Evolutionary conservation across 1,140 invertebrate genomes (phyloP).

Genomic region (Lutraria rhynchaena): DNA sequence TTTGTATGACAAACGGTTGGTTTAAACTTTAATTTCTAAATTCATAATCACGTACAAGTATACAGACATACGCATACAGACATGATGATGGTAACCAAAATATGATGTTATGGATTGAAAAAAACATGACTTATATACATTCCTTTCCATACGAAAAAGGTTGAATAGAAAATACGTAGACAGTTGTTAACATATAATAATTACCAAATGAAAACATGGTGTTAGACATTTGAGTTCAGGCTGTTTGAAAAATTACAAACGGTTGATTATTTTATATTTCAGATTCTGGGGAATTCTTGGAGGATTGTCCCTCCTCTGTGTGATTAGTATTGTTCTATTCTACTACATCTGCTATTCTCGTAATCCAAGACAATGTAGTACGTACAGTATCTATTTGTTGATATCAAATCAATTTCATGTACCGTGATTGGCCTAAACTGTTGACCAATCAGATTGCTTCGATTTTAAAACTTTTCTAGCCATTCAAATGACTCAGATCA

Average conservation of each 20-base stretch:
- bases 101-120: no score
- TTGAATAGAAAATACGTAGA: no score
- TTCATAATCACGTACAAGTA: no score
- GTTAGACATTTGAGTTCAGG: no score
- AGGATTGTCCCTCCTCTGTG: background rate
- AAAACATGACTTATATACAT: no score
- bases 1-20: no score
- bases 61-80: no score
- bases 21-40: no score
- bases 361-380: constrained; percentile 14
- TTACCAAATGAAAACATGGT: background rate
- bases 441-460: background rate
- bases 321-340: background rate
- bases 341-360: constrained; percentile 18
- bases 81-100: no score
- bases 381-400: background rate
- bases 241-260: background rate
- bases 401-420: background rate
- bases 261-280: background rate
- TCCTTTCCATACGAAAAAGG: no score
- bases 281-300: constrained; percentile 35
- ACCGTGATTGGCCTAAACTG: background rate
- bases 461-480: background rate
- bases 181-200: no score
- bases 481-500: background rate